Conservation (phyloP, 2,797 vertebrate genomes). For the Enteromius treurensis region DNA sequence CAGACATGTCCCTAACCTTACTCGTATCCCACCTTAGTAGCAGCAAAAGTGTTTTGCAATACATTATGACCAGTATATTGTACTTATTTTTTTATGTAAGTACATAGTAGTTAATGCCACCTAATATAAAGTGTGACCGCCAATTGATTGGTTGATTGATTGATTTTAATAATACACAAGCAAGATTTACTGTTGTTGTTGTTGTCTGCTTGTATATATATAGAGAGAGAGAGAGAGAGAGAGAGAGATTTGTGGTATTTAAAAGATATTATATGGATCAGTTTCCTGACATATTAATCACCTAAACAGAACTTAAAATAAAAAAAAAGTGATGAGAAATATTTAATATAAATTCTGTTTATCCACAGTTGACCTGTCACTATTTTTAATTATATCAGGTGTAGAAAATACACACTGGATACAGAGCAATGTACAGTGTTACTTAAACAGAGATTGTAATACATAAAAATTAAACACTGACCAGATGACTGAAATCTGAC, state of each 20-base stretch:
- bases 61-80: too few relatives aligned
- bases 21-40: too few relatives aligned
- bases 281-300: not conserved
- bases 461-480: not conserved
- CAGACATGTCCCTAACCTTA: too few relatives aligned
- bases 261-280: not conserved
- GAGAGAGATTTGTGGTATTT: not conserved
- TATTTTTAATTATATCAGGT: not conserved
- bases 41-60: too few relatives aligned
- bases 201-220: too few relatives aligned
- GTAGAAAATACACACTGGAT: not conserved
- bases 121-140: too few relatives aligned
- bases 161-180: not conserved
- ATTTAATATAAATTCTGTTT: not conserved
- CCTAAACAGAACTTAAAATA: not conserved
- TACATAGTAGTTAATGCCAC: too few relatives aligned
- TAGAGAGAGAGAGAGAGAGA: too few relatives aligned
- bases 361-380: not conserved
- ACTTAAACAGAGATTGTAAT: not conserved
- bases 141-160: not conserved
- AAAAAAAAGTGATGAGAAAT: not conserved
- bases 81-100: too few relatives aligned
- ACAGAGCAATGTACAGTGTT: not conserved
- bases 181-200: too few relatives aligned
- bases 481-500: slow-evolving; percentile 25